Evolutionary conservation across 2,888 invertebrate genomes (phyloP), one percentile per base, ranked within the genome.

Genomic region (Aethes cnicana): DNA sequence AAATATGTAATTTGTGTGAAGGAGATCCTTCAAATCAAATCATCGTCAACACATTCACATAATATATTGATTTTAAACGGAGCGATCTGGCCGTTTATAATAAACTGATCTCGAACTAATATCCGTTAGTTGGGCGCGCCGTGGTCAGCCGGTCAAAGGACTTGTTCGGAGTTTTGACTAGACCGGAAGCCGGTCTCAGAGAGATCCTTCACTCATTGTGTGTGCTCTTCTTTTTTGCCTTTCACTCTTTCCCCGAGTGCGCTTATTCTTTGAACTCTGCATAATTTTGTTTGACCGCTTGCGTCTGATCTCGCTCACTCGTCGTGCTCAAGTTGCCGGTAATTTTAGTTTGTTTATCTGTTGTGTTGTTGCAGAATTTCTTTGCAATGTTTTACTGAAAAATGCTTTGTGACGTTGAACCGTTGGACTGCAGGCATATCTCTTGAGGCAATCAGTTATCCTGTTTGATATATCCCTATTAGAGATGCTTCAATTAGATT

Each of bases 261-360:
- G 36, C 50, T 55, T 57, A 41, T 54, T 70, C 70, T 73, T 72
- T 74, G 64, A 64, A 69, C 66, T 66, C 67, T 67, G 67, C 66
- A 70, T 66, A 70, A 74, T 79, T 81, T 81, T 81, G 69, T 72
- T 64, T 74, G 74, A 76, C 81, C 75, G 78, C 81, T 83, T 79
- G 77, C 76, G 70, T 77, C 67, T 48, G 60, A 60, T 70, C 70
- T 71, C 72, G 69, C 70, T 74, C 69, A 69, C 54, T 47, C 50
- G 52, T 47, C 44, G 32, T 47, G 54, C 33, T 47, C 32, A 36
- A 53, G 46, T 49, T 56, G 58, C 58, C 52, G 28, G 50, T 50
- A 50, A 50, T 52, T 46, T 39, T 52, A 39, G 52, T 52, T 52
- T 16, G 37, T 37, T 11, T 25, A 37, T n/a, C n/a, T n/a, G n/a